phyloP scores from a whole-genome alignment of 1,140 invertebrate genomes.

The Drosophila lacteicornis region DNA sequence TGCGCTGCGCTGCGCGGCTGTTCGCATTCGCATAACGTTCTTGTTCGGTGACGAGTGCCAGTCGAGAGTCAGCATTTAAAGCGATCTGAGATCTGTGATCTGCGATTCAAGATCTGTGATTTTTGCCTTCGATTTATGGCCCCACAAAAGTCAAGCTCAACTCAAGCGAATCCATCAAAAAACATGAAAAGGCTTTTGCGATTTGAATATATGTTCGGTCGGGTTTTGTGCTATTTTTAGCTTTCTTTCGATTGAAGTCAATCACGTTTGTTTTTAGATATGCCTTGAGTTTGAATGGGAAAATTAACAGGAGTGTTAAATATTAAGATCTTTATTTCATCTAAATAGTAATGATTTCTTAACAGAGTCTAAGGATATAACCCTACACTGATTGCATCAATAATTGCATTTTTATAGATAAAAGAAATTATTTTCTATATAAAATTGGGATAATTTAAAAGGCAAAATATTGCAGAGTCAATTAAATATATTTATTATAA shows the following conservation, averaged over 20 bases:
- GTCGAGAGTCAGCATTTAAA: conserved; percentile 45
- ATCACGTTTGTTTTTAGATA: background rate
- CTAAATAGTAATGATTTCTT: background rate
- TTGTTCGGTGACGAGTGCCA: conserved; percentile 27
- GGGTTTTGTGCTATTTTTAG: conserved; percentile 19
- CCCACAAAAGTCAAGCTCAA: conserved; percentile 36
- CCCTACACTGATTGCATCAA: no score
- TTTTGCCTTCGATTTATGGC: conserved; percentile 46
- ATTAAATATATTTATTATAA: no score
- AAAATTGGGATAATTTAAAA: no score
- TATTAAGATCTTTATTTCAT: background rate
- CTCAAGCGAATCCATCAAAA: conserved; percentile 36
- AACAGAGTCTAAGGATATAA: no score
- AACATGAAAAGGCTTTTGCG: conserved; percentile 39
- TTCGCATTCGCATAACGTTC: conserved; percentile 6
- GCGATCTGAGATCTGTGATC: conserved; percentile 16
- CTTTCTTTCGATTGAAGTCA: background rate
- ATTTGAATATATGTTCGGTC: background rate
- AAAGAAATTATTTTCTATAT: no score
- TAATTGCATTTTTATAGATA: no score
- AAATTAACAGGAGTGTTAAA: background rate
- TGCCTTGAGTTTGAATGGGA: background rate
- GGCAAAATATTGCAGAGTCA: no score
- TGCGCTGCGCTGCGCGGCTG: conserved; percentile 1
- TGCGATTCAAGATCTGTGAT: background rate